phyloP scores from a whole-genome alignment of 2,797 vertebrate genomes.

The Rousettus madagascariensis region DNA sequence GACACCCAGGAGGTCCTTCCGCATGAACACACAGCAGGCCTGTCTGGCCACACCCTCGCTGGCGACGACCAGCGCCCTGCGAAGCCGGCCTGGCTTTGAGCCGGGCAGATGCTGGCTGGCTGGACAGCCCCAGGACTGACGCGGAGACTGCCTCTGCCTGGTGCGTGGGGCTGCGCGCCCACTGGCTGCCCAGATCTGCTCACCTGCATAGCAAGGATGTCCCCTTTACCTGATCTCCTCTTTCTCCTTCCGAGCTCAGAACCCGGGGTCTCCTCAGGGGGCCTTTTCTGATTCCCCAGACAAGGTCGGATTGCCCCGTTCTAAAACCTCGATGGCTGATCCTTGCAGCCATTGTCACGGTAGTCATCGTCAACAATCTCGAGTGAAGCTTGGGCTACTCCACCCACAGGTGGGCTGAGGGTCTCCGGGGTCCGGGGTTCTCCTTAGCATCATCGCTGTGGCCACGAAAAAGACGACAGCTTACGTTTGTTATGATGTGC shows the following conservation, averaged over 20 bases:
- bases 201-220: background rate
- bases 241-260: background rate
- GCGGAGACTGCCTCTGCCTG: background rate
- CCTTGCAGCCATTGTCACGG: background rate
- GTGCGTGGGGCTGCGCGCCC: background rate
- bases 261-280: background rate
- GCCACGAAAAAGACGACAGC: background rate
- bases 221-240: background rate
- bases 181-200: background rate
- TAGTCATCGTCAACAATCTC: background rate
- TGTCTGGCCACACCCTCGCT: background rate
- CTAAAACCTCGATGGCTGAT: background rate
- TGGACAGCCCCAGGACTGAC: background rate
- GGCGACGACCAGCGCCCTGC: background rate
- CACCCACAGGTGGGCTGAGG: background rate
- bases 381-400: background rate
- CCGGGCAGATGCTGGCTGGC: background rate
- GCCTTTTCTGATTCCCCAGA: background rate
- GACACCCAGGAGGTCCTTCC: slow-evolving; percentile 47
- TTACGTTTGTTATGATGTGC: background rate
- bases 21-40: background rate
- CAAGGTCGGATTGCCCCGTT: background rate
- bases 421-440: background rate
- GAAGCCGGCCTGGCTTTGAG: background rate
- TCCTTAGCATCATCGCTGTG: accelerated